Base-by-base conservation (phyloP, 1,140 invertebrate genomes). In the Ooceraea biroi region DNA sequence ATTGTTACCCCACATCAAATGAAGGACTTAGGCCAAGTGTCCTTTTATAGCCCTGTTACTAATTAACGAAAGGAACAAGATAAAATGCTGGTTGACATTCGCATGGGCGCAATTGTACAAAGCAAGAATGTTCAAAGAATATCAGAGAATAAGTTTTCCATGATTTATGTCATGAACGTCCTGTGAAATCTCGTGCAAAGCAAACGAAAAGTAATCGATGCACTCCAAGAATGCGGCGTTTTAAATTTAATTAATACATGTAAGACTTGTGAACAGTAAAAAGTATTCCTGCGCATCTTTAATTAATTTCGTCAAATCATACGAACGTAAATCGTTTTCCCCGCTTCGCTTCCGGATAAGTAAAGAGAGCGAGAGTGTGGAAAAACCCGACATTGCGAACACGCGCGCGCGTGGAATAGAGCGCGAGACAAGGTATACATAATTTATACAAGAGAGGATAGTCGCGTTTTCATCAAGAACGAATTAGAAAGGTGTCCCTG, bases 21-120 rank as follows among this genome's bases (percentile, higher is more conserved):
- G 27, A 61, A 84, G 66, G 50, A 69, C 71, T 85, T 77, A 84
- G 82, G 82, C 82, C 71, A 85, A 83, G 72, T 60, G 82, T 72
- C 84, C 82, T 66, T 55, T 58, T 82, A 60, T 19, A 82, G 44
- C 46, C 36, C 65, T 63, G 58, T 12, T n/a, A 36, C 4, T 68
- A 84, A 84, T 84, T 60, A 78, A 57, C 11, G 44, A 4, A 66
- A 46, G n/a, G 41, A 22, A 17, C 30, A 5, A 65, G 22, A 8
- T 63, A 48, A 27, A 63, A 50, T 55, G n/a, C 2, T 25, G 44
- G 30, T 10, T 1, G 17, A 30, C 4, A 65, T 19, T 46, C n/a
- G 19, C 17, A n/a, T 10, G 22, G 60, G 7, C 22, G 61, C 74
- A 41, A 68, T 48, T 76, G 8, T 50, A 17, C n/a, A 17, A 27